Percentiles rank a stretch among this genome's conserved stretches.
These are phyloP conservation scores for Charaxes varanes DNA, from an alignment of 1,140 invertebrate genomes.

Conservation along the genomic window DNA sequence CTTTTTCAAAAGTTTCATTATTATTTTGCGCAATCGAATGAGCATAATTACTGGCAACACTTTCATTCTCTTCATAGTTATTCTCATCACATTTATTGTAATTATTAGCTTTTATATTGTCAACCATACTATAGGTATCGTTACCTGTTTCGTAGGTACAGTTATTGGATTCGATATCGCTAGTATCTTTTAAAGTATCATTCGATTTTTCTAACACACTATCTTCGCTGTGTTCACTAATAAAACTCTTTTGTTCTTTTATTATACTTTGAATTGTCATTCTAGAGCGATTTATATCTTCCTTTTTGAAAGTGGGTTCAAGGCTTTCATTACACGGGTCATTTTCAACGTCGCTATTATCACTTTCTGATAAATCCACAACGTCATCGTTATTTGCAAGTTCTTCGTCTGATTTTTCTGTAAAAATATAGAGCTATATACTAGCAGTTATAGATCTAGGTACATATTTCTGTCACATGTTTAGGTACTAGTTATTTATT, in stretches of 20 bases:
- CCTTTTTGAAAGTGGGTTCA: conserved; percentile 50
- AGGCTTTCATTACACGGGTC: conserved; percentile 44
- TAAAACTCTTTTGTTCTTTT: conserved; percentile 10
- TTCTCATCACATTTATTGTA: not conserved
- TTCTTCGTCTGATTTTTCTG: conserved; percentile 36
- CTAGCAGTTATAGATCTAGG: too few relatives aligned
- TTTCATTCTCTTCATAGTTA: too few relatives aligned
- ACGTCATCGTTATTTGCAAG: conserved; percentile 25
- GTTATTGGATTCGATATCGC: conserved; percentile 7
- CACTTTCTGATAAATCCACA: conserved; percentile 33
- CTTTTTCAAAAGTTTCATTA: not conserved
- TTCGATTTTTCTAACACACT: conserved; percentile 21
- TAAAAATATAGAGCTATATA: too few relatives aligned
- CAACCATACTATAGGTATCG: too few relatives aligned
- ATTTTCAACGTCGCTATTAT: conserved; percentile 32
- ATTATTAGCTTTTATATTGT: conserved; percentile 3
- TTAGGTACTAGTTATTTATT: too few relatives aligned
- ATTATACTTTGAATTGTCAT: conserved; percentile 26
- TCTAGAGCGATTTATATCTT: conserved; percentile 39
- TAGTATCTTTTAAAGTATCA: conserved; percentile 26
- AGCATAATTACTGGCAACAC: too few relatives aligned
- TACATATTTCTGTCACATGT: too few relatives aligned
- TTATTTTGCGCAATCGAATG: too few relatives aligned
- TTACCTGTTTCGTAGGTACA: conserved; percentile 7
- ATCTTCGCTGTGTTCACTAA: conserved; percentile 14